Evolutionary conservation across 2,888 invertebrate genomes (phyloP).

Genomic region (Drosophila ochracea): DNA sequence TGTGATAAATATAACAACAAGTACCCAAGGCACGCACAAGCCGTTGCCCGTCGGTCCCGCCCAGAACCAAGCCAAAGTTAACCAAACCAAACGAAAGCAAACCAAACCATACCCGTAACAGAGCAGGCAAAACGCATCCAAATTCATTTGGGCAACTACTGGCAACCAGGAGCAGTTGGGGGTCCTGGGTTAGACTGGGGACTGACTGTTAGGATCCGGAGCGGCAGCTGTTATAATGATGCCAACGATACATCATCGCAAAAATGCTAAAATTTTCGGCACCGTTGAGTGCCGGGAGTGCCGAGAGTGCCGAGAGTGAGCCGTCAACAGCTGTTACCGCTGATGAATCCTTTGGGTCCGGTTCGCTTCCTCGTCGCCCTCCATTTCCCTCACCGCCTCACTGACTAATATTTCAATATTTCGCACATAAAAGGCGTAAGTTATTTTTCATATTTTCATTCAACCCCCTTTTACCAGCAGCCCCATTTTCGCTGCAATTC

Average conservation of each 20-base stretch:
- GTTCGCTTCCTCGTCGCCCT: conserved; percentile 22
- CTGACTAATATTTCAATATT: conserved; percentile 79
- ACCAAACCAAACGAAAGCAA: conserved; percentile 39
- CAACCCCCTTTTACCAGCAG: conserved; percentile 18
- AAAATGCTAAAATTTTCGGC: conserved; percentile 80
- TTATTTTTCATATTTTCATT: conserved; percentile 73
- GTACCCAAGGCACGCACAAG: conserved; percentile 81
- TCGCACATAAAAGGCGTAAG: conserved; percentile 80
- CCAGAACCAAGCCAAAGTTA: conserved; percentile 35
- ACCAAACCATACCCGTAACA: conserved; percentile 31
- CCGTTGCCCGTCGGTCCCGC: conserved; percentile 55
- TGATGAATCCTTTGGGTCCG: conserved; percentile 81
- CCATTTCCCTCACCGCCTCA: conserved; percentile 2
- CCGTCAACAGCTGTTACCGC: conserved; percentile 78
- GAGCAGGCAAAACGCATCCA: conserved; percentile 70
- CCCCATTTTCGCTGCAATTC: conserved; percentile 22
- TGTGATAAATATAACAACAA: conserved; percentile 81
- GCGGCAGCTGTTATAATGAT: conserved; percentile 80
- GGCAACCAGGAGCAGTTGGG: background rate
- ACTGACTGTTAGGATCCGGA: conserved; percentile 52
- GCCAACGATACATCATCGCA: conserved; percentile 82
- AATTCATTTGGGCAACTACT: conserved; percentile 60
- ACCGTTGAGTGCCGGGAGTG: conserved; percentile 42
- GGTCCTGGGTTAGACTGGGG: conserved; percentile 18
- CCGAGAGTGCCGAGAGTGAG: conserved; percentile 35